phyloP scores from a whole-genome alignment of 2,113 vertebrate genomes.

The Hiodon tergisus region DNA sequence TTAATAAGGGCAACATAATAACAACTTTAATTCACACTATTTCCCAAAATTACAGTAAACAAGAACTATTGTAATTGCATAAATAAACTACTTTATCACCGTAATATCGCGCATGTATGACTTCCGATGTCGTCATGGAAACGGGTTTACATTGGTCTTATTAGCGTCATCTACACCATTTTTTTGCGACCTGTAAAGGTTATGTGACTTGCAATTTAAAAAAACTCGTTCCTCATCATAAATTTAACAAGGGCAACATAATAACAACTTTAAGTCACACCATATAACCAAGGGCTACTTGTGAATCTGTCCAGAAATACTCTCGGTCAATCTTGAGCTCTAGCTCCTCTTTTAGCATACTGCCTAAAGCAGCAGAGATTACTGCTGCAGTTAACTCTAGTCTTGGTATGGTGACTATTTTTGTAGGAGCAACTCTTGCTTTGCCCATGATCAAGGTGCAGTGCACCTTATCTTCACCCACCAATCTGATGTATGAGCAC shows the following conservation, averaged over 20 bases:
- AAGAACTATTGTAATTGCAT: too few species aligned
- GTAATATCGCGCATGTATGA: too few species aligned
- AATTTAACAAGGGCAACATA: not conserved
- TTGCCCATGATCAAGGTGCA: not conserved
- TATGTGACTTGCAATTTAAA: not conserved
- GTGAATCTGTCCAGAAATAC: conserved; percentile 5
- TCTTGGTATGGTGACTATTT: not conserved
- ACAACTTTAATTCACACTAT: not conserved
- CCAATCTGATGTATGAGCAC: not conserved
- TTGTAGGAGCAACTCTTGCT: not conserved
- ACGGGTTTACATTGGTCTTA: not conserved
- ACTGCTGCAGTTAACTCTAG: conserved; percentile 5
- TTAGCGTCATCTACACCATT: conserved; percentile 7
- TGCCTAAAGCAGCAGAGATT: not conserved
- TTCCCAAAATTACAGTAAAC: too few species aligned
- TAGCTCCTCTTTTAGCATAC: conserved; percentile 4
- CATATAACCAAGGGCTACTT: not conserved
- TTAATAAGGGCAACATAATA: too few species aligned
- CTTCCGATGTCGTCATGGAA: not conserved
- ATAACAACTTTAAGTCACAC: not conserved
- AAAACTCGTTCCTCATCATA: not conserved
- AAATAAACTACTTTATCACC: too few species aligned
- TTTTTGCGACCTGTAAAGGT: not conserved
- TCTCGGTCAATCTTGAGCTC: not conserved
- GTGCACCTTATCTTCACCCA: not conserved